Percentiles rank a stretch among this genome's conserved stretches.
These are phyloP conservation scores for Belonocnema kinseyi DNA, from an alignment of 1,140 invertebrate genomes.

Conservation along the genomic window DNA sequence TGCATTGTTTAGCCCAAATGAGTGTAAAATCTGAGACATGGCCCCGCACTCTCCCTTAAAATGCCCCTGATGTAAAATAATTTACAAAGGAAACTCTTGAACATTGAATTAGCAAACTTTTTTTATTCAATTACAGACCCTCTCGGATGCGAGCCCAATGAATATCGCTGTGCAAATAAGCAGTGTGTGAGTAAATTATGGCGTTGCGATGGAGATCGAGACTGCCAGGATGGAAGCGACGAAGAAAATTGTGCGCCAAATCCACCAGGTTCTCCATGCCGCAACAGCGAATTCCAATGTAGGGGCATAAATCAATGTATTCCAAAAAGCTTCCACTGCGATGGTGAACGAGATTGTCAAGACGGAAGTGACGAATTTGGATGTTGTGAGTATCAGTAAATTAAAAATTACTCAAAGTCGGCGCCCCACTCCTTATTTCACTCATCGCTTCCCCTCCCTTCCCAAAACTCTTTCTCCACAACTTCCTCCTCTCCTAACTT, in stretches of 20 bases:
- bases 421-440: no score
- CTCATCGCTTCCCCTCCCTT: no score
- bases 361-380: slow-evolving; percentile 95
- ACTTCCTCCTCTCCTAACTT: no score
- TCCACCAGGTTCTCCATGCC: slow-evolving; percentile 82
- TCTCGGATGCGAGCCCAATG: slow-evolving; percentile 92
- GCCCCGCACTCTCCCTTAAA: no score
- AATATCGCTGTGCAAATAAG: slow-evolving; percentile 91
- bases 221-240: slow-evolving; percentile 94
- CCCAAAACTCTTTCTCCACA: no score
- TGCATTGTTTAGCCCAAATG: no score
- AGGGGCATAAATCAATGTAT: slow-evolving; percentile 88
- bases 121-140: slow-evolving; percentile 62
- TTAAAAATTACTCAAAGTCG: neutral
- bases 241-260: slow-evolving; percentile 81
- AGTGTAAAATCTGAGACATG: no score
- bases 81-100: no score
- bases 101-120: slow-evolving; percentile 4
- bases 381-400: slow-evolving; percentile 83
- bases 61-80: no score
- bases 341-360: slow-evolving; percentile 89
- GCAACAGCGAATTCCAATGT: slow-evolving; percentile 90
- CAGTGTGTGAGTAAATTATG: slow-evolving; percentile 94
- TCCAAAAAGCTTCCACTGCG: slow-evolving; percentile 95
- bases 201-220: slow-evolving; percentile 94